Evolutionary conservation across 2,888 invertebrate genomes (phyloP).

Genomic region (Coelopa pilipes): DNA sequence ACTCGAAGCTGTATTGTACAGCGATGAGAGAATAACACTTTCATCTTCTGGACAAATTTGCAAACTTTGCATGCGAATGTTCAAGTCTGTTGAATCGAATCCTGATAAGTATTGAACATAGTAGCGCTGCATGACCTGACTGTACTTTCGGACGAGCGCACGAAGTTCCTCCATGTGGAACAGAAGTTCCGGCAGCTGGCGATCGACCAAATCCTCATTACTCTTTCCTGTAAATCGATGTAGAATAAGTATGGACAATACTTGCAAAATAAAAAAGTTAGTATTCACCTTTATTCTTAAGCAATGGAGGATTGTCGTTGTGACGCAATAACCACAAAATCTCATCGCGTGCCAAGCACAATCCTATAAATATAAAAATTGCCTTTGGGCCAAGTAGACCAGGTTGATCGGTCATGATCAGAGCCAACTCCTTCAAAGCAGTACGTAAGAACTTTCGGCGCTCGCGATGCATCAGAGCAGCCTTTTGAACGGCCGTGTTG

Average conservation of each 20-base stretch:
- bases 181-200: slow-evolving; percentile 94
- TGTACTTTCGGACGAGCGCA: slow-evolving; percentile 93
- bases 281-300: slow-evolving; percentile 82
- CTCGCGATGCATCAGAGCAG: slow-evolving; percentile 92
- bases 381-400: slow-evolving; percentile 96
- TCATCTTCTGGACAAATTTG: slow-evolving; percentile 94
- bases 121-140: slow-evolving; percentile 96
- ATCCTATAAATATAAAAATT: slow-evolving; percentile 93
- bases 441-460: slow-evolving; percentile 95
- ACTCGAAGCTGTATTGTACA: slow-evolving; percentile 88
- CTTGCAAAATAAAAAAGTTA: background rate
- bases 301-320: slow-evolving; percentile 91
- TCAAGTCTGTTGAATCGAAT: slow-evolving; percentile 93
- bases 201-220: slow-evolving; percentile 93
- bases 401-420: slow-evolving; percentile 97
- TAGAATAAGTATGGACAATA: background rate
- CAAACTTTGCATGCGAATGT: slow-evolving; percentile 84
- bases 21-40: slow-evolving; percentile 90
- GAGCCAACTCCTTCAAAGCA: slow-evolving; percentile 92
- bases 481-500: slow-evolving; percentile 88
- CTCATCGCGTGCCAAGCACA: slow-evolving; percentile 96
- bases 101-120: slow-evolving; percentile 97
- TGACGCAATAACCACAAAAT: slow-evolving; percentile 96
- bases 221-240: slow-evolving; percentile 66
- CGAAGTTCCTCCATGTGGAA: slow-evolving; percentile 99